These are phyloP conservation scores for Nyctalus aviator DNA, from an alignment of 2,797 vertebrate species.

Conservation along the genomic window DNA sequence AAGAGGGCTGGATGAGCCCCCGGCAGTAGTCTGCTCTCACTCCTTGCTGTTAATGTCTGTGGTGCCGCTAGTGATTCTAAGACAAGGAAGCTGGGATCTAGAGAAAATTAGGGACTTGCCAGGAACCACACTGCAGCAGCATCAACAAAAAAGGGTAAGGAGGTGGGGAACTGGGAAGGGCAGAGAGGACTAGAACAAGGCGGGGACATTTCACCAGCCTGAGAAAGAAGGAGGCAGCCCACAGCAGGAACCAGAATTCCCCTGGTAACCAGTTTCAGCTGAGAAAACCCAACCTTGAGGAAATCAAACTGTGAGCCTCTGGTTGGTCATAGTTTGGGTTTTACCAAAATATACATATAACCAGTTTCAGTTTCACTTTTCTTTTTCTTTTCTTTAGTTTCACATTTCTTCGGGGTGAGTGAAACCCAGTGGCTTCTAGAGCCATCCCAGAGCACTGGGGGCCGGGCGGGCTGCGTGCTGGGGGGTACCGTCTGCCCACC, in stretches of 20 bases:
- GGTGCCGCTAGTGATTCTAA: background rate
- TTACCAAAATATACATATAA: background rate
- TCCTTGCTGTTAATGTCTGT: background rate
- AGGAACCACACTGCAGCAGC: background rate
- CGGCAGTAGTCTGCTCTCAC: background rate
- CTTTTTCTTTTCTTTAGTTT: background rate
- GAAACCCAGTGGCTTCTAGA: background rate
- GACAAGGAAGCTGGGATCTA: slow-evolving; percentile 33
- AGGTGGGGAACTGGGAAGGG: background rate
- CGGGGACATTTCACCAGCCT: background rate
- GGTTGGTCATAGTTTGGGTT: background rate
- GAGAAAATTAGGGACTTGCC: background rate
- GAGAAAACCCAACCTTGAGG: background rate
- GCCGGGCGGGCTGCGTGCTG: background rate
- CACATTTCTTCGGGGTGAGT: background rate
- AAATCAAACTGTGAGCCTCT: background rate
- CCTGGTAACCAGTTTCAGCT: background rate
- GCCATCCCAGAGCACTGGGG: background rate
- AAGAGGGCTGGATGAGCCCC: background rate
- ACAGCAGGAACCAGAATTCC: background rate
- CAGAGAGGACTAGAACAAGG: background rate
- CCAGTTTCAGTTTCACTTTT: slow-evolving; percentile 15
- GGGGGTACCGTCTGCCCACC: background rate
- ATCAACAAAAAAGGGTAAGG: background rate
- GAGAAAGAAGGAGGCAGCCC: background rate